Evolutionary conservation across 2,888 invertebrate species (phyloP), one percentile per base, ranked within the genome.

Genomic region (Caenorhabditis macrosperma): DNA sequence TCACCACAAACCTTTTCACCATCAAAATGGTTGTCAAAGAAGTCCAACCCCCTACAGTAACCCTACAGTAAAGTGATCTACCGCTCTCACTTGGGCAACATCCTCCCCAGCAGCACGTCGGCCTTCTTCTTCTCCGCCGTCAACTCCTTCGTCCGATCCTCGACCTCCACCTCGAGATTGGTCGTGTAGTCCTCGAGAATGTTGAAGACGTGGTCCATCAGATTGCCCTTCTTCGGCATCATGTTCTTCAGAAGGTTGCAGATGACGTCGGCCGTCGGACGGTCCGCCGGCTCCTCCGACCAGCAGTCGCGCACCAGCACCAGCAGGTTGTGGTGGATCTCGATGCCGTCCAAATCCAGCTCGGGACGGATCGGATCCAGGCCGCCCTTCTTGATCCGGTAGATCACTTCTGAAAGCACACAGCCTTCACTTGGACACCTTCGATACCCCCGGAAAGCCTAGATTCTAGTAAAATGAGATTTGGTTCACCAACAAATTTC

Each of bases 121-220:
- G 85, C 82, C 48, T 87, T 87, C 74, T 88, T 88, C 81, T 88
- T 88, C 76, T 88, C 88, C 22, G 85, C 87, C 15, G 81, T 79
- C 28, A 88, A 63, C 60, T 88, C 87, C 35, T 86, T 85, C 1
- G 88, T 88, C 38, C 88, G 64, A 24, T 87, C 86, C 52, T 86
- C 86, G 0, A 88, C 87, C 67, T 80, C 87, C 52, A 85, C 78
- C 61, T 89, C 89, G 20, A 89, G 55, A 15, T 86, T 85, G 0
- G 78, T 85, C 0, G 89, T 88, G 60, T 89, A 89, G 17, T 87
- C 82, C 71, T 89, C 88, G 46, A 89, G 59, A 79, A 88, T 88
- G 15, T 84, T 82, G 78, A 89, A 89, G 22, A 89, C 88, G 59
- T 89, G 87, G 69, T 89, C 89, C 85, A 89, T 88, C 35, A 88